Base-by-base conservation (phyloP, 2,888 invertebrate genomes). In the Salpingus planirostris region DNA sequence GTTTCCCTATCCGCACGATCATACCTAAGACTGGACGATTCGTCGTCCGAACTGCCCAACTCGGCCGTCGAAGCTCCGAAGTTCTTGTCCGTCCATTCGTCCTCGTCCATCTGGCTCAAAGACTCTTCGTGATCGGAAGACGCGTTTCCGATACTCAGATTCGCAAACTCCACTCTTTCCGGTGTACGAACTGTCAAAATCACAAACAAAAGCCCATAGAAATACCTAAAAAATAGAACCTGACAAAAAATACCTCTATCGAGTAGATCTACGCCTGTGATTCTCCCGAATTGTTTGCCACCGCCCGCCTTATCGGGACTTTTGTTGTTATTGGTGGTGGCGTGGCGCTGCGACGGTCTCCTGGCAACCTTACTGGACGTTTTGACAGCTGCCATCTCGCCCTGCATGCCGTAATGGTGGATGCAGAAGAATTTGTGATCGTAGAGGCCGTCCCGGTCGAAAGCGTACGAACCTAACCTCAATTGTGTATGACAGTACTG, bases 1-100 rank as follows among this genome's bases (percentile, higher is more conserved):
- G n/a, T n/a, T n/a, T n/a, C n/a, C n/a, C n/a, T n/a, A n/a, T n/a
- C n/a, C n/a, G n/a, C n/a, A n/a, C n/a, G n/a, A n/a, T n/a, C n/a
- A 24, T 44, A 69, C 70, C 70, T 71, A 55, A 68, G 56, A 49
- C 69, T 69, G 37, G 73, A 71, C 43, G 76, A 74, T 52, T 84
- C 84, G 2, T 84, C 82, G 34, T 61, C 61, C 33, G 58, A 60
- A 31, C 61, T 62, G 27, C 59, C 62, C 52, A 73, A 65, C 60
- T 80, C 80, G 15, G 79, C 79, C 13, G 82, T 76, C 24, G 81
- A 78, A 1, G 86, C 85, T 23, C 88, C 78, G 62, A 90, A 90
- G 68, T 95, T 95, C 46, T 89, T 75, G 50, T 91, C 90, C 0
- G 91, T 92, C 87, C 93, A 92, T 60, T 93, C 92, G 57, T 93